Base-by-base conservation (phyloP, 2,888 invertebrate genomes). In the Trachelus iudaicus region DNA sequence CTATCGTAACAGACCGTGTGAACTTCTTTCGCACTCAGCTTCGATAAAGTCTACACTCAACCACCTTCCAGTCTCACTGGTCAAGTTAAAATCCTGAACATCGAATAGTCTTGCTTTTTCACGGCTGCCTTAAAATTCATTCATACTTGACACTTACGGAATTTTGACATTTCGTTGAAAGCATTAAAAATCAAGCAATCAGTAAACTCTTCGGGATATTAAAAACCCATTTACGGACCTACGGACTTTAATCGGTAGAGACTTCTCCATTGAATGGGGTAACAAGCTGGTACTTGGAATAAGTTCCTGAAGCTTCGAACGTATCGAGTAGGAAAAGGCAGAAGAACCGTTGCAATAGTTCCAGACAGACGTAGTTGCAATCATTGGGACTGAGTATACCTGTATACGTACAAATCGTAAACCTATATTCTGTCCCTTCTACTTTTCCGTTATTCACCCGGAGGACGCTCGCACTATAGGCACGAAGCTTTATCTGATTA, bases 141-240 rank as follows among this genome's bases (percentile, higher is more conserved):
- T 6, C 2, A 9, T 23, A 23, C 1, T 56, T 9, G 23, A 9
- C 56, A 23, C 6, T 23, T 6, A 56, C 56, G 1, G 9, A 56
- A 9, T 56, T 15, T 56, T 56, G 2, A 56, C 15, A 40, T 23
- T 40, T 40, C 4, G 23, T 40, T 40, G 1, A 40, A 23, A 56
- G 23, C 9, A 56, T 23, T 23, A 6, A 1, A 56, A 56, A 23
- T 56, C 56, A 56, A 56, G 6, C 0, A 23, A 75, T 78, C 79
- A 80, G 75, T 81, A 81, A 86, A 82, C 84, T 88, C 78, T 75
- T 78, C 77, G 77, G 79, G 83, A 86, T 84, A 86, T 86, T 82
- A 84, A 81, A 85, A 86, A 84, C 80, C 83, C 84, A 85, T 87
- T 86, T 86, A 85, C 79, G 73, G 79, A 76, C 76, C 69, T 79